These are phyloP conservation scores for Brachylomia viminalis DNA, from an alignment of 2,888 invertebrate genomes.

Conservation along the genomic window DNA sequence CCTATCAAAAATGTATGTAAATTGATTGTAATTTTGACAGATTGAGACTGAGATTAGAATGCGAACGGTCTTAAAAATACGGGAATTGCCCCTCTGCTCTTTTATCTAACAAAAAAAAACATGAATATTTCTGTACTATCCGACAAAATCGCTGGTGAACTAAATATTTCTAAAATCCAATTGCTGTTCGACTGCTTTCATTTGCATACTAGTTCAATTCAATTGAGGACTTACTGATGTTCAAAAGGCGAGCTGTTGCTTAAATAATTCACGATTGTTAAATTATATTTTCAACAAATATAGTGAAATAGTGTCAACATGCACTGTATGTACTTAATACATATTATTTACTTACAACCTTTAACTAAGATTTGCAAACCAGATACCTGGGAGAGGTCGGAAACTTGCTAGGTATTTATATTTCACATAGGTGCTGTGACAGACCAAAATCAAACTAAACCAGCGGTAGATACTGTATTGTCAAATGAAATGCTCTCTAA, in stretches of 20 bases:
- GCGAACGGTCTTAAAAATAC: too few species aligned
- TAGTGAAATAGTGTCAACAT: too few species aligned
- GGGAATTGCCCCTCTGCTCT: too few species aligned
- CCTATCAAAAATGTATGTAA: too few species aligned
- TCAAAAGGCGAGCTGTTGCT: slow-evolving; percentile 1
- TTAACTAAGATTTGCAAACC: too few species aligned
- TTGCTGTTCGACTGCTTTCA: slow-evolving; percentile 22
- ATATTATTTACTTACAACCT: too few species aligned
- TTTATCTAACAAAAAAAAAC: neutral
- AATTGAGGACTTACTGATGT: slow-evolving; percentile 9
- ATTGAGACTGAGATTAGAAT: too few species aligned
- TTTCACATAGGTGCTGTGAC: too few species aligned
- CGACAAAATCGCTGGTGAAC: neutral
- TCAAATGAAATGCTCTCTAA: neutral
- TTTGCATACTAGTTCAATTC: slow-evolving; percentile 27
- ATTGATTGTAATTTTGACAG: too few species aligned
- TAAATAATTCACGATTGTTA: neutral
- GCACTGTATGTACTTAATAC: too few species aligned
- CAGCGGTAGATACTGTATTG: neutral
- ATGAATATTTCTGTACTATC: neutral
- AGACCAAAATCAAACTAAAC: neutral
- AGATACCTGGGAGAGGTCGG: too few species aligned
- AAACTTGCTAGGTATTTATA: too few species aligned
- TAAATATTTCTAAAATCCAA: slow-evolving; percentile 21
- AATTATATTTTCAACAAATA: neutral